Percentiles rank a stretch among this genome's conserved stretches.
phyloP scores from a whole-genome alignment of 2,113 vertebrate species.

The Eudyptes chrysolophus region DNA sequence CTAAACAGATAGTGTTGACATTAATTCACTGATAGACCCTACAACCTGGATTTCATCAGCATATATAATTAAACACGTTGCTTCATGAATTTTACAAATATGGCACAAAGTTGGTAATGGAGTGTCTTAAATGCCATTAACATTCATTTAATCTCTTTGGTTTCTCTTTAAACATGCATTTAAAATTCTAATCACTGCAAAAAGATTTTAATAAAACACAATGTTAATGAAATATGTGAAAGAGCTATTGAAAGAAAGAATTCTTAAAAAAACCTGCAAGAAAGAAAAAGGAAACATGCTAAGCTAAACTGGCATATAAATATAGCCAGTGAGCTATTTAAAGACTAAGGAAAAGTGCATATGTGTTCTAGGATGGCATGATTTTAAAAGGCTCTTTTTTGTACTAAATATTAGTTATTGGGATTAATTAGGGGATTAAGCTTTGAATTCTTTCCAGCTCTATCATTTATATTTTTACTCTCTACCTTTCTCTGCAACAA shows the following conservation, averaged over 20 bases:
- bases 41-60: constrained; percentile 17
- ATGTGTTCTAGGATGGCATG: neutral
- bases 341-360: neutral
- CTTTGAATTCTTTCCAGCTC: neutral
- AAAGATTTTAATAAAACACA: constrained; percentile 39
- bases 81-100: constrained; percentile 50
- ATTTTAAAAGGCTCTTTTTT: neutral
- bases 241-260: neutral
- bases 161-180: constrained; percentile 31
- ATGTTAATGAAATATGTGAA: constrained; percentile 40
- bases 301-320: neutral
- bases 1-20: neutral
- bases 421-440: neutral
- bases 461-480: neutral
- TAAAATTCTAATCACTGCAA: constrained; percentile 52
- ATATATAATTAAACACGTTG: constrained; percentile 4
- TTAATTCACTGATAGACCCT: neutral
- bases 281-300: neutral
- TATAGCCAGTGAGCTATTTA: neutral
- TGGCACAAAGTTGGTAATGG: constrained; percentile 39
- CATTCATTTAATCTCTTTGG: constrained; percentile 42
- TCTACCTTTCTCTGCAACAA: neutral
- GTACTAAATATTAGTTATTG: neutral
- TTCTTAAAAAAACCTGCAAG: neutral
- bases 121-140: constrained; percentile 56